Evolutionary conservation across 2,113 vertebrate species (phyloP).

Genomic region (Oenanthe oenanthe): DNA sequence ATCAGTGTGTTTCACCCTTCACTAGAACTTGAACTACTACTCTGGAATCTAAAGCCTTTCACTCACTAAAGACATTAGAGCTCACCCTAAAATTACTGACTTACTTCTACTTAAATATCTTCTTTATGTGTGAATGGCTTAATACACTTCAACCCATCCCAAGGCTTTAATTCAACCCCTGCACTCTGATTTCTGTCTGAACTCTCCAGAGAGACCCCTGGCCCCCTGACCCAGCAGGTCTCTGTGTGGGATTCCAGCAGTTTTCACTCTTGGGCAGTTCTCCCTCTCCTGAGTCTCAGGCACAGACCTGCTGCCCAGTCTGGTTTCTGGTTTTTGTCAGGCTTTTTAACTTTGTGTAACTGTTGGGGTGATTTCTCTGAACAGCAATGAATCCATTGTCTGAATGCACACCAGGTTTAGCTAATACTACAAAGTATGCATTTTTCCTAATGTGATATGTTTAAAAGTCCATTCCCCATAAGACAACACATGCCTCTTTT

Average conservation of each 20-base stretch:
- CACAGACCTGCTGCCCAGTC: neutral
- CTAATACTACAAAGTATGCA: neutral
- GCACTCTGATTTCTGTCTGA: too few species aligned
- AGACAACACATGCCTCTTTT: neutral
- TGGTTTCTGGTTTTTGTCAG: neutral
- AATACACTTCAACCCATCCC: too few species aligned
- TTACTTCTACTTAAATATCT: too few species aligned
- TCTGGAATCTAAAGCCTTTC: too few species aligned
- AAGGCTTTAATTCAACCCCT: too few species aligned
- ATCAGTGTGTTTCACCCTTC: too few species aligned
- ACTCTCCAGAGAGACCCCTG: too few species aligned
- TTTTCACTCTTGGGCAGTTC: neutral
- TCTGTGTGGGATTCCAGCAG: neutral
- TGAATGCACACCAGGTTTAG: neutral
- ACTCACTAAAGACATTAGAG: too few species aligned
- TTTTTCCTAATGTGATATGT: neutral
- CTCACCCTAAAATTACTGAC: too few species aligned
- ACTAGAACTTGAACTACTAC: too few species aligned
- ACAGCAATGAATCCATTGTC: neutral
- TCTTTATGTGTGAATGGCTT: too few species aligned
- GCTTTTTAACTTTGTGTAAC: neutral
- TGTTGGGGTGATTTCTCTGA: neutral
- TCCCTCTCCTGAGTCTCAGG: neutral
- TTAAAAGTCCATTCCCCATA: neutral
- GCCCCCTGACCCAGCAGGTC: neutral